phyloP scores from a whole-genome alignment of 2,797 vertebrate species.

The Periparus ater region DNA sequence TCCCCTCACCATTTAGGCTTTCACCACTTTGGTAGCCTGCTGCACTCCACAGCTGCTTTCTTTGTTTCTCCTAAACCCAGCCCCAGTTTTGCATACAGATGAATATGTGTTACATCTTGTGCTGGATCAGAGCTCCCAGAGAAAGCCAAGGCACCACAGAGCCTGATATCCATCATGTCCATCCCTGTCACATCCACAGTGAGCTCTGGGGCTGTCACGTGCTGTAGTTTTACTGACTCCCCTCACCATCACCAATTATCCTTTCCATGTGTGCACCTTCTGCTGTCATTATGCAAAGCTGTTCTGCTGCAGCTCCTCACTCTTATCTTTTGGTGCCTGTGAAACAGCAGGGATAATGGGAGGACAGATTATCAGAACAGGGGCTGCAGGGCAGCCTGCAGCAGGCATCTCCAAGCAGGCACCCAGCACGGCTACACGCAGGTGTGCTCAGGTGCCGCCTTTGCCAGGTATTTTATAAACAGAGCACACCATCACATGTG shows the following conservation, averaged over 20 bases:
- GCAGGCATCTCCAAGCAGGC: neutral
- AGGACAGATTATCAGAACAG: neutral
- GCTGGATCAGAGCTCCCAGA: neutral
- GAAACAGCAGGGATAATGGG: neutral
- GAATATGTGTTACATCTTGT: neutral
- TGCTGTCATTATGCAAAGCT: neutral
- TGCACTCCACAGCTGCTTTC: neutral
- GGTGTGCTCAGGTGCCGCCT: neutral
- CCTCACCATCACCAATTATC: neutral
- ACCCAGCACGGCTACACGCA: rapidly evolving
- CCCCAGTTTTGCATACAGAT: neutral
- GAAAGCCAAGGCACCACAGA: rapidly evolving
- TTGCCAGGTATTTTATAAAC: conserved; percentile 41
- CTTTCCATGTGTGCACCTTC: neutral
- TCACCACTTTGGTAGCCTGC: neutral
- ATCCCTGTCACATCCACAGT: rapidly evolving
- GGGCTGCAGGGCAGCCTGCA: neutral
- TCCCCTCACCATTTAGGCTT: neutral
- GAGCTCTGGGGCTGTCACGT: neutral
- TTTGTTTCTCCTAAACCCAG: neutral
- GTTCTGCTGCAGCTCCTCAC: neutral
- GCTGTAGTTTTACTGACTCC: neutral
- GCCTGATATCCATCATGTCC: neutral
- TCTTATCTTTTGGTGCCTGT: neutral
- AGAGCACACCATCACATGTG: neutral